These are phyloP conservation scores for Brachionus paranguensis DNA, from an alignment of 1,140 invertebrate species.

Conservation along the genomic window DNA sequence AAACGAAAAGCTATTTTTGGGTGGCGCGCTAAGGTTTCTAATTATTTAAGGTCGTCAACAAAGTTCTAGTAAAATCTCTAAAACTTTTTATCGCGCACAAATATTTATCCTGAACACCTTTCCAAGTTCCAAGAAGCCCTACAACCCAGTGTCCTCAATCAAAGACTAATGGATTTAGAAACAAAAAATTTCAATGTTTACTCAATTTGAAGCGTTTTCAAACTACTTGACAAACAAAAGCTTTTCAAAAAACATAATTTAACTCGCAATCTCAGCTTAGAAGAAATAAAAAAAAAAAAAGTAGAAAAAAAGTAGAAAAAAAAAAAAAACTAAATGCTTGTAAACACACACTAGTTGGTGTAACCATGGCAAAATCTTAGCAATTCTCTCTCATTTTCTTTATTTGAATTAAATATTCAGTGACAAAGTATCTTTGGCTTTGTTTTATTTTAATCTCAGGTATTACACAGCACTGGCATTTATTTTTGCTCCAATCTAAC, in stretches of 20 bases:
- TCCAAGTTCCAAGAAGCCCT: too few species aligned
- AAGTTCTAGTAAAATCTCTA: not conserved
- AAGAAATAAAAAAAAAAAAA: not conserved
- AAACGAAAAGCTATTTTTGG: not conserved
- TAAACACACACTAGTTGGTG: not conserved
- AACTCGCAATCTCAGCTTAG: not conserved
- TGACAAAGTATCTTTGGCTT: constrained; percentile 12
- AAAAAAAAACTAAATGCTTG: not conserved
- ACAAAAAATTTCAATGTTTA: too few species aligned
- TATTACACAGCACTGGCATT: not conserved
- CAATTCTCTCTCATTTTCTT: not conserved
- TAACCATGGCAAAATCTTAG: not conserved
- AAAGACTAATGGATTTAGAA: not conserved
- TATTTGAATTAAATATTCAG: constrained; percentile 27
- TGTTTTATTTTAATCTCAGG: constrained; percentile 15
- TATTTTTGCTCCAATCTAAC: not conserved
- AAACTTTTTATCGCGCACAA: not conserved
- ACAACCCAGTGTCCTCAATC: not conserved
- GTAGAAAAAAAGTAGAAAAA: too few species aligned
- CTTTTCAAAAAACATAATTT: not conserved
- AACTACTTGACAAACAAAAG: not conserved
- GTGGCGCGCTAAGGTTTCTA: not conserved
- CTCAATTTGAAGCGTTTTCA: not conserved
- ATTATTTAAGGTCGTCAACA: not conserved
- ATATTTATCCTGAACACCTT: too few species aligned